Evolutionary conservation across 2,888 invertebrate species (phyloP), one percentile per base, ranked within the genome.

Genomic region (Nymphalis polychloros): DNA sequence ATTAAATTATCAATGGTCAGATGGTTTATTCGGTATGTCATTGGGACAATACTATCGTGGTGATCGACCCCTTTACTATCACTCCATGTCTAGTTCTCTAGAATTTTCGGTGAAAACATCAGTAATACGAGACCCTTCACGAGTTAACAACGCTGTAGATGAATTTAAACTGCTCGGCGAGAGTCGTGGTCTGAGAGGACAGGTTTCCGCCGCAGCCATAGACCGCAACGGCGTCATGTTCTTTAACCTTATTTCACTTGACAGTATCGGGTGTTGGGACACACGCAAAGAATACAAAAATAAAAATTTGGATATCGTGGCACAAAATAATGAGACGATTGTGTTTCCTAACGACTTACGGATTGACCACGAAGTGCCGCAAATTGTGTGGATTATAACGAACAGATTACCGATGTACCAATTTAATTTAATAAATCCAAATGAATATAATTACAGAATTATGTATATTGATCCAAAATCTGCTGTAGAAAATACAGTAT

Each of bases 191-290:
- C 79, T 82, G 59, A 81, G 84, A 63, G 96, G 96, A 1, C 97
- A 97, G 76, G 95, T 96, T 17, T 96, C 97, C 0, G 95, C 96
- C 48, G 94, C 96, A 46, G 95, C 94, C 46, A 94, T 97, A 79
- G 96, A 96, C 81, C 93, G 94, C 76, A 94, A 95, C 80, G 96
- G 95, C 70, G 93, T 97, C 19, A 95, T 97, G 94, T 97, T 96
- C 87, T 97, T 94, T 83, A 97, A 97, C 92, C 94, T 96, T 84
- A 95, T 97, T 64, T 95, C 96, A 67, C 93, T 94, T 70, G 96
- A 97, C 84, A 94, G 96, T 71, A 93, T 97, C 59, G 96, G 96
- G 73, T 97, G 97, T 85, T 97, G 97, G 97, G 95, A 97, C 79
- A 95, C 95, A 5, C 91, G 94, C n/a, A 96, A 96, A 77, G 94